phyloP scores from a whole-genome alignment of 2,888 invertebrate genomes.

The Escarpia spicata region DNA sequence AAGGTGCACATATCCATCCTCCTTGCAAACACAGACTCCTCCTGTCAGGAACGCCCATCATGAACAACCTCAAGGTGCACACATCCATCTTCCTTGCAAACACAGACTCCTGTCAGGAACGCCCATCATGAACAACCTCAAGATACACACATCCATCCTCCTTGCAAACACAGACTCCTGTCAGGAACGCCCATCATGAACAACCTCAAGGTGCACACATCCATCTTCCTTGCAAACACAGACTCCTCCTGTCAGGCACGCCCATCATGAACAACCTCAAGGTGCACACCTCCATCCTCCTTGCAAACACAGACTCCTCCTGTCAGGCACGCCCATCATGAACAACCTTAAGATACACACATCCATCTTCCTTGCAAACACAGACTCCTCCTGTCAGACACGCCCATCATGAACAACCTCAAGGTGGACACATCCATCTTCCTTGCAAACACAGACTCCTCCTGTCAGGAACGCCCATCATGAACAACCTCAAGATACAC shows the following conservation, averaged over 20 bases:
- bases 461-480: constrained; percentile 91
- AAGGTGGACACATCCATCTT: constrained; percentile 59
- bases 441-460: constrained; percentile 70
- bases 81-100: constrained; percentile 24
- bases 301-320: constrained; percentile 71
- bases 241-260: constrained; percentile 85
- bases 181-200: constrained; percentile 95
- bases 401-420: constrained; percentile 92
- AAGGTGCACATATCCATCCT: constrained; percentile 58
- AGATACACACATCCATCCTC: constrained; percentile 45
- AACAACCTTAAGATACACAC: constrained; percentile 77
- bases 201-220: constrained; percentile 72
- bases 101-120: constrained; percentile 83
- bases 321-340: constrained; percentile 93
- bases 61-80: constrained; percentile 79
- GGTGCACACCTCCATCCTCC: constrained; percentile 42
- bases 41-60: constrained; percentile 90
- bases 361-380: constrained; percentile 38
- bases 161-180: constrained; percentile 70
- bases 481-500: constrained; percentile 79
- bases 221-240: constrained; percentile 49
- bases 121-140: constrained; percentile 91
- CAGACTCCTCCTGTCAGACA: constrained; percentile 83
- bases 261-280: constrained; percentile 91
- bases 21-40: constrained; percentile 70